phyloP scores from a whole-genome alignment of 2,888 invertebrate genomes.

The Leucozona laternaria region DNA sequence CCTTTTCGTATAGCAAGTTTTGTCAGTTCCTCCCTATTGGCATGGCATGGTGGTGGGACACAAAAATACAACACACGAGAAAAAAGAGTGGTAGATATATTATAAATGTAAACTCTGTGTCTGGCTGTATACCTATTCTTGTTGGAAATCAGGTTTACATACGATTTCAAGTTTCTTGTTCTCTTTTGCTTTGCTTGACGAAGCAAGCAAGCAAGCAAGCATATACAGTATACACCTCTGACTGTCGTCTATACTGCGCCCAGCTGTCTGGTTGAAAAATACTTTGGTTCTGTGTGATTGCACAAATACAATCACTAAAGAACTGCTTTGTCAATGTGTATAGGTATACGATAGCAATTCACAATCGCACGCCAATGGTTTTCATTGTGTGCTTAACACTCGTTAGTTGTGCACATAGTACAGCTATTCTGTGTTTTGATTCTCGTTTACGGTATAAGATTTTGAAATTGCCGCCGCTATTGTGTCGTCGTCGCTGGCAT shows the following conservation, averaged over 20 bases:
- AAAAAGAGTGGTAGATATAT: constrained; percentile 14
- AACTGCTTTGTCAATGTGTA: constrained; percentile 43
- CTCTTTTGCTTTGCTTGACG: constrained; percentile 17
- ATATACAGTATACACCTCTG: no score
- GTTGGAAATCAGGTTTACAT: constrained; percentile 66
- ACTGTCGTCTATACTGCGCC: constrained; percentile 48
- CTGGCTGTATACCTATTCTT: background rate
- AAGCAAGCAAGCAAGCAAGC: background rate
- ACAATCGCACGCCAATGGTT: constrained; percentile 69
- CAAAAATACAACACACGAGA: constrained; percentile 5
- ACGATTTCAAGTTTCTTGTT: constrained; percentile 56
- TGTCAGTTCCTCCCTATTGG: constrained; percentile 61
- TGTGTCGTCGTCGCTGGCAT: constrained; percentile 50
- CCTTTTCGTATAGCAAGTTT: constrained; percentile 62
- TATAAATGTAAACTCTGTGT: background rate
- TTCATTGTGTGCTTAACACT: constrained; percentile 72
- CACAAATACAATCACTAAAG: constrained; percentile 38
- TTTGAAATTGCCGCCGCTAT: constrained; percentile 64
- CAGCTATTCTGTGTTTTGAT: constrained; percentile 60
- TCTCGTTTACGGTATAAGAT: constrained; percentile 65
- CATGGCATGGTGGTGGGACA: constrained; percentile 46
- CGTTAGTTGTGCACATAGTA: constrained; percentile 68
- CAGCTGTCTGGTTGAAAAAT: constrained; percentile 66
- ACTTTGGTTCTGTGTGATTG: constrained; percentile 34
- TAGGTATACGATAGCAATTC: constrained; percentile 40